Evolutionary conservation across 1,140 invertebrate species (phyloP), one percentile per base, ranked within the genome.

Genomic region (roundworm (Caenorhabditis elegans)): DNA sequence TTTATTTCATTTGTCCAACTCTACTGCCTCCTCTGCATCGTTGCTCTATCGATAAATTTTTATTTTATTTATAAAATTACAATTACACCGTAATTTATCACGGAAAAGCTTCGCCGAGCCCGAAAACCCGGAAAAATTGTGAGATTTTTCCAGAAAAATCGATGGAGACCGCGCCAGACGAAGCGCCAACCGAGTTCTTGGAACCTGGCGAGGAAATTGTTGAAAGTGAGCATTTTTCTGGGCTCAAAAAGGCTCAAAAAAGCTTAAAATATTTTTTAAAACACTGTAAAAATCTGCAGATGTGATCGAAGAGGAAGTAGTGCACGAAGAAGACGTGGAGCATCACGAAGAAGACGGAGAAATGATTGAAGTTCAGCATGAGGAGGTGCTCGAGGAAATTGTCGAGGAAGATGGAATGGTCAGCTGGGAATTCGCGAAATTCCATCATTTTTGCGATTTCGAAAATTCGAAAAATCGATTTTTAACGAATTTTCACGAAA

Each of bases 331-430:
- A 70, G 60, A 39, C 2, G 34, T 43, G n/a, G n/a, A n/a, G n/a
- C n/a, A n/a, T n/a, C n/a, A n/a, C n/a, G n/a, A n/a, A 4, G 34
- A 43, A 22, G 60, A 70, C 1, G 60, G 28, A 3, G 60, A 70
- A 3, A 70, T 70, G 60, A 39, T 70, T 11, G 34, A 70, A 43
- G 60, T 70, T 36, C 26, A 39, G 28, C 60, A 70, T 10, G 60
- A 70, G 43, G 60, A 70, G 43, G 60, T 70, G 36, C 60, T 70
- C n/a, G 60, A 70, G 43, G 60, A 70, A 70, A 70, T 70, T 19
- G 60, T 70, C 1, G 60, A 70, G 28, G 60, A 70, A 70, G 60
- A 70, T 70, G 60, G 60, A 19, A 3, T 70, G 34, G 60, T 70
- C 5, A 43, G 39, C n/a, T n/a, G n/a, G n/a, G n/a, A n/a, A n/a